Percentiles rank a stretch among this genome's conserved stretches.
These are phyloP conservation scores for Gymnorhina tibicen DNA, from an alignment of 2,113 vertebrate species.

Conservation along the genomic window DNA sequence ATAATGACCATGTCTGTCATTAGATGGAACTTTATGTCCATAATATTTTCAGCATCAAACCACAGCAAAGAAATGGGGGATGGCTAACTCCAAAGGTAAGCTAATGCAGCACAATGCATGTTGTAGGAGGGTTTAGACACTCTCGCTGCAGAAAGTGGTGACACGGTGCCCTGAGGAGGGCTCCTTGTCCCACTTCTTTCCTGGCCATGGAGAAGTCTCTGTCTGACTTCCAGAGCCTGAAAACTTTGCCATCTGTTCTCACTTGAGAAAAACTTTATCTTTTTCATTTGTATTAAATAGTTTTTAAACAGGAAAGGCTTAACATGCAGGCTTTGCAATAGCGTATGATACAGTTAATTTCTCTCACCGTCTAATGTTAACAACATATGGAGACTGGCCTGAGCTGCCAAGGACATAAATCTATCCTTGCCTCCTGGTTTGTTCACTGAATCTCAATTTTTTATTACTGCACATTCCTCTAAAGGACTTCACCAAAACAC, in stretches of 20 bases:
- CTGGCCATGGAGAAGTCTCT: neutral
- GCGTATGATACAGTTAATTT: conserved; percentile 37
- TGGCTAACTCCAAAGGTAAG: neutral
- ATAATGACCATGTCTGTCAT: neutral
- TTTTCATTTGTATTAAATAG: conserved; percentile 15
- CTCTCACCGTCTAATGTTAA: conserved; percentile 10
- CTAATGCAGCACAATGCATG: accelerated
- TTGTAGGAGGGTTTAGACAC: neutral
- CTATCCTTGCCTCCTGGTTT: conserved; percentile 1
- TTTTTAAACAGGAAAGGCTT: conserved; percentile 6
- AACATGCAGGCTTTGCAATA: conserved; percentile 4
- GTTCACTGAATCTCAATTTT: neutral
- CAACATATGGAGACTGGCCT: conserved; percentile 26
- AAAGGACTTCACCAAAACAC: conserved; percentile 16
- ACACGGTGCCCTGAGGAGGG: accelerated
- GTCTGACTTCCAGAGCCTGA: neutral
- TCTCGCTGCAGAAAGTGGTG: neutral
- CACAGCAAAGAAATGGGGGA: neutral
- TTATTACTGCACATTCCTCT: conserved; percentile 30
- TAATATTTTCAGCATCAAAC: neutral
- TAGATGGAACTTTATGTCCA: neutral
- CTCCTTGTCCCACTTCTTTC: neutral
- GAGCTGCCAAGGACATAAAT: conserved; percentile 43
- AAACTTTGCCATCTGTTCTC: conserved; percentile 39
- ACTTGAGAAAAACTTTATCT: conserved; percentile 28